Evolutionary conservation across 2,888 invertebrate species (phyloP), one percentile per base, ranked within the genome.

Genomic region (Erebia epiphron): DNA sequence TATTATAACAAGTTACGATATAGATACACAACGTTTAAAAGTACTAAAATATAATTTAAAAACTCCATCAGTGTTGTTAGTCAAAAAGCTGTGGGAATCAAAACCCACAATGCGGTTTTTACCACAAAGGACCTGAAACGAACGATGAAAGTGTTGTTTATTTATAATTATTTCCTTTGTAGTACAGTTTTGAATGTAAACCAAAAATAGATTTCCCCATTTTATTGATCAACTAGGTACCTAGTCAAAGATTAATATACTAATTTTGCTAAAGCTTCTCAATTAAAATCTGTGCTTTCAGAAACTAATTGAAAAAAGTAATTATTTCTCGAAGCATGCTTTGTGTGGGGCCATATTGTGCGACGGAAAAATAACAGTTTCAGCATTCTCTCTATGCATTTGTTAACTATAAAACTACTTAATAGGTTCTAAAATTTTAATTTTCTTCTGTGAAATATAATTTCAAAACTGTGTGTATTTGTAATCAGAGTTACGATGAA

Each of bases 291-390:
- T 46, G 35, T 35, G 14, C 1, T 41, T 41, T 60, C 5, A 35
- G 16, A 60, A 60, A 46, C 5, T 49, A 49, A 62, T 49, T 62
- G 13, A 49, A 62, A 62, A 62, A 21, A 14, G 7, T 49, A 62
- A 62, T 62, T 11, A 62, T 46, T 62, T 14, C 46, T 11, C 7
- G 49, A 49, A 49, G 9, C 46, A 14, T 61, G 46, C 60, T 46
- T 46, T 46, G 61, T 21, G 11, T 11, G 26, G 16, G 0, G n/a
- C 16, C 16, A 16, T 43, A 9, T 16, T 60, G 11, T 57, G 57
- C 57, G 18, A 21, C 21, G 21, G 46, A 13, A 46, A 46, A 46
- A 11, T 35, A 35, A 35, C 0, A 0, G 7, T 35, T 5, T 46
- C 46, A 13, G 46, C 46, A 46, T 46, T 46, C 11, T 46, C 13